Percentiles rank a stretch among this genome's conserved stretches.
These are phyloP conservation scores for Prionace glauca DNA, from an alignment of 2,797 vertebrate species.

Conservation along the genomic window DNA sequence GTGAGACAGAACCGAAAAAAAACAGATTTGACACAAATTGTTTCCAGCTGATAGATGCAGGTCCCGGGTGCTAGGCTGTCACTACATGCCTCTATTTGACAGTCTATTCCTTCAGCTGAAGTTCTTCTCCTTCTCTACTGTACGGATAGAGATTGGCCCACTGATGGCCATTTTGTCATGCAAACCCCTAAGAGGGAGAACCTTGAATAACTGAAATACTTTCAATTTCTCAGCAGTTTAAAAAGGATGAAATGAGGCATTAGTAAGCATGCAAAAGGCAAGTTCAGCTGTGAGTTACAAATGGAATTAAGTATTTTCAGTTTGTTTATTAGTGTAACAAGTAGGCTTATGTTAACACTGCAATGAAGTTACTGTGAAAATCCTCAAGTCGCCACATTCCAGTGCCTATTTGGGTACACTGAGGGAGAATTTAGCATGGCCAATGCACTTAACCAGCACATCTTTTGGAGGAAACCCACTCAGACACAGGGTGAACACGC, in stretches of 20 bases:
- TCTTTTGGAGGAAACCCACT: too few species aligned
- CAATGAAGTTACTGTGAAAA: too few species aligned
- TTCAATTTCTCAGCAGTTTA: too few species aligned
- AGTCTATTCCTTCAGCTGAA: background rate
- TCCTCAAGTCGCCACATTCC: too few species aligned
- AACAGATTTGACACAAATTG: slow-evolving; percentile 36
- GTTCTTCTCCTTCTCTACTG: background rate
- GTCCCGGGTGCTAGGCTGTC: background rate
- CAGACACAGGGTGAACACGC: too few species aligned
- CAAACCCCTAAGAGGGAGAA: background rate
- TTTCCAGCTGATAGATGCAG: slow-evolving; percentile 26
- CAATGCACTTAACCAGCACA: too few species aligned
- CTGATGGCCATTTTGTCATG: background rate
- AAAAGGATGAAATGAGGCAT: background rate
- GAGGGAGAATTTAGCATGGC: too few species aligned
- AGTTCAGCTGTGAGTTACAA: background rate
- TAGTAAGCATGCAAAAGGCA: background rate
- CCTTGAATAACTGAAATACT: background rate
- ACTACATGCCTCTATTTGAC: background rate
- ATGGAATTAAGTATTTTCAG: background rate
- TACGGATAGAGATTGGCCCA: too few species aligned
- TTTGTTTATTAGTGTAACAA: too few species aligned
- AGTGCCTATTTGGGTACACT: too few species aligned
- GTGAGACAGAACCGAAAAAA: slow-evolving; percentile 17
- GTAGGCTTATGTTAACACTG: too few species aligned